Conservation (phyloP, 2,888 invertebrate genomes). For the Drosophila antonietae region DNA sequence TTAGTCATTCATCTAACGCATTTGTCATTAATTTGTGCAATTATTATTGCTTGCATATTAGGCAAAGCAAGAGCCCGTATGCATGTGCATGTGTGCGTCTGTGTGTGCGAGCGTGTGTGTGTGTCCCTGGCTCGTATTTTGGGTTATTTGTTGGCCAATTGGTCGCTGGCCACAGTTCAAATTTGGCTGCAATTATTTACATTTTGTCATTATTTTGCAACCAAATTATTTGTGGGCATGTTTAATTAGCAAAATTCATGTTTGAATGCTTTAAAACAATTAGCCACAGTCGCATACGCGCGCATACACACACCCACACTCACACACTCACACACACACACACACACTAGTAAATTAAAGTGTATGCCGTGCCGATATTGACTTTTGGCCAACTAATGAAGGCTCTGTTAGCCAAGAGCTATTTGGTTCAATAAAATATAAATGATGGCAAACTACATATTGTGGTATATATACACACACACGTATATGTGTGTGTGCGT, state of each 20-base stretch:
- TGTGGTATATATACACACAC: slow-evolving; percentile 19
- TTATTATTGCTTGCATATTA: slow-evolving; percentile 11
- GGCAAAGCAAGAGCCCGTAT: slow-evolving; percentile 13
- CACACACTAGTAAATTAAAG: slow-evolving; percentile 29
- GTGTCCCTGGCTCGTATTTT: slow-evolving; percentile 20
- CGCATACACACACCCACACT: slow-evolving; percentile 17
- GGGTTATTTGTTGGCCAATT: slow-evolving; percentile 39
- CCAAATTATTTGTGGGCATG: slow-evolving; percentile 66
- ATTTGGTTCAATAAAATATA: slow-evolving; percentile 60
- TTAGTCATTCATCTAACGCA: neutral
- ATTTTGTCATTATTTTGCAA: slow-evolving; percentile 64
- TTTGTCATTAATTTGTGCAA: neutral
- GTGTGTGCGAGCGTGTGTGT: slow-evolving; percentile 4
- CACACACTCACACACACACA: slow-evolving; percentile 19
- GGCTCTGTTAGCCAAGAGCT: slow-evolving; percentile 11
- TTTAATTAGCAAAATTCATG: slow-evolving; percentile 76
- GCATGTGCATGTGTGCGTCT: neutral
- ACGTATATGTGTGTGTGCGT: neutral
- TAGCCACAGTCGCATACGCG: slow-evolving; percentile 41
- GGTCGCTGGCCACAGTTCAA: slow-evolving; percentile 35
- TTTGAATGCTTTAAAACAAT: slow-evolving; percentile 72
- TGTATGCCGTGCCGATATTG: slow-evolving; percentile 22
- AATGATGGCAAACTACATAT: slow-evolving; percentile 54
- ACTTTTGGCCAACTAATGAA: slow-evolving; percentile 38
- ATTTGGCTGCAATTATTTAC: slow-evolving; percentile 66